These are phyloP conservation scores for Rhynchomys soricoides DNA, from an alignment of 2,113 vertebrate genomes.

Conservation along the genomic window DNA sequence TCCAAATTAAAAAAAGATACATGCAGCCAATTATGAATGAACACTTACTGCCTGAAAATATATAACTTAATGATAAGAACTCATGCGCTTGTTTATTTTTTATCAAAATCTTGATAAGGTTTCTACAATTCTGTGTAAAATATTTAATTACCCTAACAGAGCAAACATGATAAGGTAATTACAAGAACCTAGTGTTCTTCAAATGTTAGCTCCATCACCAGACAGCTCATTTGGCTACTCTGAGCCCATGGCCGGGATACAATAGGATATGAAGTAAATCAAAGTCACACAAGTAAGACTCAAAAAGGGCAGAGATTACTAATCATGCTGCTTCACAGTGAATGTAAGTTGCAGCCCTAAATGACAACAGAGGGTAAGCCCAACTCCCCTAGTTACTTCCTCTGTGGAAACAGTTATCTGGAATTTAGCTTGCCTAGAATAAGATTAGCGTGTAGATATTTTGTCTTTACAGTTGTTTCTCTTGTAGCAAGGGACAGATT, in stretches of 20 bases:
- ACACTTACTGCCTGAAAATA: background rate
- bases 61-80: slow-evolving; percentile 12
- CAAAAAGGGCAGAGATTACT: background rate
- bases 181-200: background rate
- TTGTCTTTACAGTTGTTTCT: background rate
- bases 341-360: background rate
- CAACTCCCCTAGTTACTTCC: background rate
- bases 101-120: background rate
- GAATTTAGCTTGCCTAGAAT: background rate
- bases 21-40: background rate
- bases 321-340: background rate
- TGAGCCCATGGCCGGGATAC: background rate
- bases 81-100: background rate
- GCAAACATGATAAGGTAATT: background rate
- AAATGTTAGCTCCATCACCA: background rate
- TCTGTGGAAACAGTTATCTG: background rate
- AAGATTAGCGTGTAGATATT: background rate
- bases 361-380: background rate
- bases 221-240: background rate
- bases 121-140: background rate
- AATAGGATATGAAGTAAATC: background rate
- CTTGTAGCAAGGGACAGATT: too few relatives aligned
- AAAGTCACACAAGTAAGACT: background rate
- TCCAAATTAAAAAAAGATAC: background rate
- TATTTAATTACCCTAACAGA: background rate